Base-by-base conservation (phyloP, 2,113 vertebrate genomes). In the Neofelis nebulosa region DNA sequence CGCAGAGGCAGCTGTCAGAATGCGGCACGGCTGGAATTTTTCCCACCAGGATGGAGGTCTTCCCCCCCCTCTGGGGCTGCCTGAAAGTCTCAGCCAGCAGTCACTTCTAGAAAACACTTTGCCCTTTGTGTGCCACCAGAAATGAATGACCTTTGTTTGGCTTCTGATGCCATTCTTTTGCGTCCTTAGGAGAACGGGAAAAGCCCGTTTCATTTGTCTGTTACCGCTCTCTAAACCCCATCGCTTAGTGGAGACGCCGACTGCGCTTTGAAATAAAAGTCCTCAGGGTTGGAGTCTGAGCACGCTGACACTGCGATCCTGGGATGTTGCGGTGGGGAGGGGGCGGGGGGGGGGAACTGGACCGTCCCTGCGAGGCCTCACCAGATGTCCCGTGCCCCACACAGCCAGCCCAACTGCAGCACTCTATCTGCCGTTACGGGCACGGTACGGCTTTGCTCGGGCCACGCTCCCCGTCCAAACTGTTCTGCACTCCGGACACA, bases 11-110 rank as follows among this genome's bases (percentile, higher is more conserved):
- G 79, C 65, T 63, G 41, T 71, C 5, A 63, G 80, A 83, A 65
- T 15, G 31, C 91, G 83, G 83, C 61, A 55, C 25, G 48, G 73
- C 5, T 57, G 21, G 50, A 48, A n/a, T 79, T n/a, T 82, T 55
- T 57, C 29, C 31, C n/a, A 25, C 48, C 27, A 63, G 6, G 25
- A 80, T 11, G 52, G 63, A 86, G 45, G n/a, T 18, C 45, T 81
- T 11, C 33, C 78, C 89, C 89, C 89, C 66, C 19, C 19, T 86
- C 31, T 55, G 73, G 38, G 79, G 66, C 63, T 92, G n/a, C 18
- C 16, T 61, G 55, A 94, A 96, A 87, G 71, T 71, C 63, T 52
- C 38, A 74, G 82, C 45, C 69, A 95, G 33, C 7, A 52, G 48
- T n/a, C 63, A 21, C 3, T 87, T n/a, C 21, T 71, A 50, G 86